Percentiles rank a stretch among this genome's conserved stretches.
Conservation (phyloP, 2,797 vertebrate species). For the Pseudocheirus occidentalis region DNA sequence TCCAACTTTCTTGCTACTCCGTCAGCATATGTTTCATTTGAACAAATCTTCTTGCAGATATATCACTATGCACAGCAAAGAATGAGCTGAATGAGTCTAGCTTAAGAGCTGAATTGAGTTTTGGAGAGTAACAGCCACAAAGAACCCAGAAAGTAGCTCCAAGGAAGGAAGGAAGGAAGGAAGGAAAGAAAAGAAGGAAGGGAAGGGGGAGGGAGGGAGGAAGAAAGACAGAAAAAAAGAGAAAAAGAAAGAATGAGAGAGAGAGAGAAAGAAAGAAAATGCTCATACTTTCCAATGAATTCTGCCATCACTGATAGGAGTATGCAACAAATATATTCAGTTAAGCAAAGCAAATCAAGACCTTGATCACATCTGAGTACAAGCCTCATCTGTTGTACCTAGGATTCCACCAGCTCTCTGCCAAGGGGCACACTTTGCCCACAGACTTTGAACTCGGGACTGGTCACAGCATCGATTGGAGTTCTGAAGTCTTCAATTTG, state of each 20-base stretch:
- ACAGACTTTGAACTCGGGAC: background rate
- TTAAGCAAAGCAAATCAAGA: background rate
- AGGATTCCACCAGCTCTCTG: background rate
- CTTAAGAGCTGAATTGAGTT: background rate
- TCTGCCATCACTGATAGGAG: background rate
- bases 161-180: no score
- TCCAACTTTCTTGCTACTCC: background rate
- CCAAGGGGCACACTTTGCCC: background rate
- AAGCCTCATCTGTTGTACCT: no score
- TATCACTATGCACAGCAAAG: background rate
- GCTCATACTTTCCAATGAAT: background rate
- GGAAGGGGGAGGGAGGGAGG: no score
- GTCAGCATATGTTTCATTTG: background rate
- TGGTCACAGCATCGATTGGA: background rate
- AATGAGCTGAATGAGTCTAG: background rate
- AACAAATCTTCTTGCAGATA: background rate
- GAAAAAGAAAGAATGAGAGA: no score
- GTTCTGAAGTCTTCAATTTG: background rate
- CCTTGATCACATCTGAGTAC: background rate
- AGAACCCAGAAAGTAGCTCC: no score
- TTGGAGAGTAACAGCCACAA: background rate
- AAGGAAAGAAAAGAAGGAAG: no score
- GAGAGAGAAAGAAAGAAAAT: background rate
- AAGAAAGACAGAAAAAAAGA: no score
- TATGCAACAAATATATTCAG: background rate